Percentiles rank a stretch among this genome's conserved stretches.
Evolutionary conservation across 2,797 vertebrate genomes (phyloP).

Genomic region (Psittacula echo): DNA sequence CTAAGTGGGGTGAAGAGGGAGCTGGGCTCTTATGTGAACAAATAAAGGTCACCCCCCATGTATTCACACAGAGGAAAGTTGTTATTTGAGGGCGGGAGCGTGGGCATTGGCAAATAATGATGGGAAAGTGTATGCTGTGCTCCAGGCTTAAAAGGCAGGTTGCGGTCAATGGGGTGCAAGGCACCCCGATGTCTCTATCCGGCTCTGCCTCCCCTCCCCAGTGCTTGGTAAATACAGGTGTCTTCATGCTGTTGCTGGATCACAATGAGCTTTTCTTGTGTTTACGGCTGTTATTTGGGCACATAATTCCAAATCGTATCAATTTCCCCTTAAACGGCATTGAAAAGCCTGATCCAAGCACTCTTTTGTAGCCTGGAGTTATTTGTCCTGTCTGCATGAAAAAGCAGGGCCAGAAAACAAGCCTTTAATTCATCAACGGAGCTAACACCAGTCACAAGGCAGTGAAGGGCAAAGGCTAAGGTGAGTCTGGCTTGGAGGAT

Average conservation of each 20-base stretch:
- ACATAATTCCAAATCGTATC: conserved; percentile 7
- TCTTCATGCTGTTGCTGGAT: neutral
- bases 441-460: neutral
- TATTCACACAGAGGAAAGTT: neutral
- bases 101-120: neutral
- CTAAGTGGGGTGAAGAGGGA: neutral
- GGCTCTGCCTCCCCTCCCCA: neutral
- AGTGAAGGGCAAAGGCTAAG: neutral
- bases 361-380: conserved; percentile 25
- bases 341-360: conserved; percentile 58
- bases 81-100: accelerated
- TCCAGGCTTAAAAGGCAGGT: neutral
- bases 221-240: neutral
- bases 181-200: accelerated
- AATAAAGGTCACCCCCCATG: accelerated
- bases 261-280: conserved; percentile 16
- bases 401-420: conserved; percentile 38
- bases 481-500: neutral
- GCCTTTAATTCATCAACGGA: neutral
- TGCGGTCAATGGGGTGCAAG: accelerated
- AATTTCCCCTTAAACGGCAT: conserved; percentile 16
- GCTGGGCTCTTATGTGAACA: neutral
- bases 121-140: accelerated
- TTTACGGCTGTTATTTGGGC: conserved; percentile 46
- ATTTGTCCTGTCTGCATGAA: conserved; percentile 51